Evolutionary conservation across 2,113 vertebrate genomes (phyloP).

Genomic region (Athene noctua): DNA sequence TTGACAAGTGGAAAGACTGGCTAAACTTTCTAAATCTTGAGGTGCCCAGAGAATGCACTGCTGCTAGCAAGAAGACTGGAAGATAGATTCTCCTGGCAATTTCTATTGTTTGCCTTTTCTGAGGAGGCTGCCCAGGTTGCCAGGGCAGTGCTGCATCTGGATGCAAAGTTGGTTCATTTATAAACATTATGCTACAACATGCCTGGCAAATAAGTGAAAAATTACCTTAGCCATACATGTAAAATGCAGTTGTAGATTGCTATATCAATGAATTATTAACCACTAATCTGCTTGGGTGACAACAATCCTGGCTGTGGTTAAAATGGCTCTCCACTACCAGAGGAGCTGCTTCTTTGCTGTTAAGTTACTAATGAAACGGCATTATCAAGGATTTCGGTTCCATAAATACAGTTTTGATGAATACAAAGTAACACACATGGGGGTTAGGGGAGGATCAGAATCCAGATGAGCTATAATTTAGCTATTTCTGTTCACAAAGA

Average conservation of each 20-base stretch:
- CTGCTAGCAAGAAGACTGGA: neutral
- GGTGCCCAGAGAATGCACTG: neutral
- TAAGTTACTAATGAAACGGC: neutral
- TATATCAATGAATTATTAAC: neutral
- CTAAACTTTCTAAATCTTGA: neutral
- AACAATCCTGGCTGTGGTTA: neutral
- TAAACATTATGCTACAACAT: neutral
- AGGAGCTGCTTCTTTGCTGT: neutral
- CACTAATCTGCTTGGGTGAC: neutral
- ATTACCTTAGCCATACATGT: neutral
- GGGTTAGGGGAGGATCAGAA: neutral
- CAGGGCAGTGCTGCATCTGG: neutral
- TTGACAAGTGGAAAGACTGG: neutral
- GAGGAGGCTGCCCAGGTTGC: neutral
- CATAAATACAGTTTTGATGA: neutral
- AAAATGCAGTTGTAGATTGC: neutral
- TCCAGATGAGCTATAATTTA: neutral
- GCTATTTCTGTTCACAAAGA: neutral
- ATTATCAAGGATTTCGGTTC: neutral
- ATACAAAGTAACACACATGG: neutral
- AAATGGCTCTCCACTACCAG: neutral
- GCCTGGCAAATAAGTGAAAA: slow-evolving; percentile 10
- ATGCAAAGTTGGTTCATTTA: neutral
- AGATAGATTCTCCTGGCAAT: neutral
- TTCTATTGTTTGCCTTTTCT: neutral